Evolutionary conservation across 2,888 invertebrate genomes (phyloP).

Genomic region (Ctenicera cuprea): DNA sequence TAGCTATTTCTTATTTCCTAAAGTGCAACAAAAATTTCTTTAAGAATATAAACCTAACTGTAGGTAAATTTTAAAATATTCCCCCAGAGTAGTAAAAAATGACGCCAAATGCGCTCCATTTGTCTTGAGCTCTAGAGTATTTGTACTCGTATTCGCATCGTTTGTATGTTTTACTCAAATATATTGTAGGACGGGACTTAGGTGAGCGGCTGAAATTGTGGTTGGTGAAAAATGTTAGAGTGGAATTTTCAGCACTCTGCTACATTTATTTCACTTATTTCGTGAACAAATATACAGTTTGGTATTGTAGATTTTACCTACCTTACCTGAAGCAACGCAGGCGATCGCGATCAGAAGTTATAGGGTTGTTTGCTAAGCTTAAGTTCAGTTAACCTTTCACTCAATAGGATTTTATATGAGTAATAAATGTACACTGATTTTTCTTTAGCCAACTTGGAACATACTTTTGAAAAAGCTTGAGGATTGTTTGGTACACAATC

Average conservation of each 20-base stretch:
- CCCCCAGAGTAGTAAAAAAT: conserved; percentile 24
- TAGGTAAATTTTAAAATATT: conserved; percentile 31
- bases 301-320: conserved; percentile 4
- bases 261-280: conserved; percentile 32
- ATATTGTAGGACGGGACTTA: conserved; percentile 34
- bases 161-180: conserved; percentile 37
- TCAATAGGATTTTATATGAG: neutral
- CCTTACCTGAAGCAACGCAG: conserved; percentile 9
- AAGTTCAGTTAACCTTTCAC: neutral
- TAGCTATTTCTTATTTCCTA: too few relatives aligned
- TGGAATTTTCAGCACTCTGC: conserved; percentile 27
- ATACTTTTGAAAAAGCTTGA: too few relatives aligned
- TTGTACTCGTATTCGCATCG: conserved; percentile 40
- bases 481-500: too few relatives aligned
- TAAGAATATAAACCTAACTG: conserved; percentile 3
- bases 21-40: neutral
- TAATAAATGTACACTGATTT: too few relatives aligned
- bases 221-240: conserved; percentile 26
- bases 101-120: conserved; percentile 37
- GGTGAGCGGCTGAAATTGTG: conserved; percentile 28
- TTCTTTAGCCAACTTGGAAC: too few relatives aligned
- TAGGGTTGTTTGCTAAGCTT: neutral
- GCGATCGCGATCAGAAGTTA: neutral
- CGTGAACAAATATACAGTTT: conserved; percentile 9
- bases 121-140: conserved; percentile 34